Evolutionary conservation across 2,113 vertebrate species (phyloP).

Genomic region (Callipepla squamata): DNA sequence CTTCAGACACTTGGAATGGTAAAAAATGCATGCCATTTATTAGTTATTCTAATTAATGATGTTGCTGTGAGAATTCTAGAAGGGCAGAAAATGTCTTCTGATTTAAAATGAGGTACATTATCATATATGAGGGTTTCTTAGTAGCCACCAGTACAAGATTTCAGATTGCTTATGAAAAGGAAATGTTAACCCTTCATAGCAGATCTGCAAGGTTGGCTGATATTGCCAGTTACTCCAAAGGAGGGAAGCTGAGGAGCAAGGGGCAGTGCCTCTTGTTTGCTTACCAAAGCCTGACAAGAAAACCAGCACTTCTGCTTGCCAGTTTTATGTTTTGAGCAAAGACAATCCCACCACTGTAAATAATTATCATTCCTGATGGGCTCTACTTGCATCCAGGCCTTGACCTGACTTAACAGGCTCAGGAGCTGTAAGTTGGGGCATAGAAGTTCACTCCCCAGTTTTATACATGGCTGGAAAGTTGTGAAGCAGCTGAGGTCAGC

Average conservation of each 20-base stretch:
- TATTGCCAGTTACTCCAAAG: neutral
- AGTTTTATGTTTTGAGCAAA: neutral
- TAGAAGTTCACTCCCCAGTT: neutral
- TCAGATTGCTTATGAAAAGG: neutral
- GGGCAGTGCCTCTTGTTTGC: neutral
- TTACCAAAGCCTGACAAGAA: neutral
- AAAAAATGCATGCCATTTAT: neutral
- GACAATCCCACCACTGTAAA: neutral
- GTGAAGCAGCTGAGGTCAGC: neutral
- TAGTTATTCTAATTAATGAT: neutral
- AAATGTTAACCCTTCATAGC: neutral
- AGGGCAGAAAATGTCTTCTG: neutral
- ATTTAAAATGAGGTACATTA: conserved; percentile 12
- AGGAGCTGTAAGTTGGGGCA: neutral
- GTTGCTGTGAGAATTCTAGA: neutral
- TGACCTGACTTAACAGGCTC: neutral
- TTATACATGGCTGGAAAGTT: neutral
- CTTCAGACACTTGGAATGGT: neutral
- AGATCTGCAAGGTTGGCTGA: neutral
- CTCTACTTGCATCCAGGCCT: neutral
- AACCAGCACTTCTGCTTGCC: neutral
- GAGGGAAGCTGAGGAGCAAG: neutral
- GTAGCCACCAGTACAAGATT: neutral
- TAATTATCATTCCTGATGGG: neutral
- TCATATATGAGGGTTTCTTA: neutral